Evolutionary conservation across 2,888 invertebrate genomes (phyloP), one percentile per base, ranked within the genome.

Genomic region (Cataglyphis rosenhaueri): DNA sequence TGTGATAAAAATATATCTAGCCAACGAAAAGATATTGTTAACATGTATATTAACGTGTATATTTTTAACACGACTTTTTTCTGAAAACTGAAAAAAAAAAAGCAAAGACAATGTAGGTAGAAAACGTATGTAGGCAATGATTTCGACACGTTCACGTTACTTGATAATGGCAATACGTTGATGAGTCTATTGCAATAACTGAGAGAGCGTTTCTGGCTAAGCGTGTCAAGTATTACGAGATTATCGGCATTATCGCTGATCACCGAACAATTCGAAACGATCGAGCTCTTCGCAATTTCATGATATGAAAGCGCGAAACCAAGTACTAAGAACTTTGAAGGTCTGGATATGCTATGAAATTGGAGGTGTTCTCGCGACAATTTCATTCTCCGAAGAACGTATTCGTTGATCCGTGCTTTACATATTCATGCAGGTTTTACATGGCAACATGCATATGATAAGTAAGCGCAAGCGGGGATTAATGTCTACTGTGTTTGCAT

Each of bases 141-240:
- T 52, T 75, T 75, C 12, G 29, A 55, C 48, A 32, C 6, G 21
- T 78, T 35, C 41, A 25, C 52, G 10, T 62, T 75, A 57, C 18
- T 76, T 59, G 29, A 78, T 21, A 64, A 21, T 32, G 25, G 6
- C 21, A 44, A 73, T 48, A 75, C 74, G 73, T 87, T 68, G 73
- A 81, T 84, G 78, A 81, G 76, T 73, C 84, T 84, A 83, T 88
- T 90, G 86, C 84, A 78, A 81, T 87, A 75, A 86, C 84, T 73
- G 52, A 82, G 66, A 41, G 62, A 79, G 70, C 68, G 64, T 84
- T 88, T 88, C 81, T 65, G 25, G 82, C 52, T 78, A 82, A 86
- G 71, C 68, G 76, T 38, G 66, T 70, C 61, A 68, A 70, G 66
- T 70, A 85, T 87, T 85, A 81, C 76, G 55, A 76, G 87, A 83